Percentiles rank a stretch among this genome's conserved stretches.
phyloP scores from a whole-genome alignment of 2,888 invertebrate genomes.

The Caenorhabditis wallacei region DNA sequence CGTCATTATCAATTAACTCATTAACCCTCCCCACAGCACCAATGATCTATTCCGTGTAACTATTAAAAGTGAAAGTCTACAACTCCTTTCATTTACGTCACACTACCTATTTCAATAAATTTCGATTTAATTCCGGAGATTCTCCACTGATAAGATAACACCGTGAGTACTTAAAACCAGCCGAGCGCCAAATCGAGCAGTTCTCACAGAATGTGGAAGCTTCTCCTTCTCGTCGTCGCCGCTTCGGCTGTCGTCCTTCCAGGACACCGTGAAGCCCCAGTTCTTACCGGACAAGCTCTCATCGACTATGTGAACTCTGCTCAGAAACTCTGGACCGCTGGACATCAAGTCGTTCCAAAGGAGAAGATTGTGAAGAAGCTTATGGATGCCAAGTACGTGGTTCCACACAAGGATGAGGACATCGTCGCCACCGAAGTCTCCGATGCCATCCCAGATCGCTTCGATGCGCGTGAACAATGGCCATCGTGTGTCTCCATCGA shows the following conservation, averaged over 20 bases:
- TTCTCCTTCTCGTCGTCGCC: constrained; percentile 32
- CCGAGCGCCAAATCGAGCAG: too few species aligned
- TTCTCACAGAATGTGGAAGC: constrained; percentile 14
- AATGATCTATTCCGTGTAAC: constrained; percentile 30
- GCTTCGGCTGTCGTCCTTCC: constrained; percentile 48
- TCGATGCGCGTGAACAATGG: constrained; percentile 68
- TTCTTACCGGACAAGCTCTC: constrained; percentile 63
- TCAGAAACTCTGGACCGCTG: constrained; percentile 68
- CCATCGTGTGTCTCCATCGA: constrained; percentile 62
- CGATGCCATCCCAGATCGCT: constrained; percentile 57
- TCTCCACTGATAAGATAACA: constrained; percentile 20
- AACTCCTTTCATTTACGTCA: constrained; percentile 9
- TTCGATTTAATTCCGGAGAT: constrained; percentile 12
- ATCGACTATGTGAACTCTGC: constrained; percentile 69
- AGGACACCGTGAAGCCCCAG: constrained; percentile 19
- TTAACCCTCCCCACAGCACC: neutral
- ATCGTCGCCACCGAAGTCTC: constrained; percentile 31
- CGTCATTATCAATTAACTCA: neutral
- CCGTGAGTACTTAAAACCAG: too few species aligned
- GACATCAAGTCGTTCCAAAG: constrained; percentile 50
- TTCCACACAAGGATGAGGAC: constrained; percentile 59
- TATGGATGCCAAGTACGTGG: constrained; percentile 62
- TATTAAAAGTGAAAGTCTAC: constrained; percentile 25
- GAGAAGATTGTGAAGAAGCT: constrained; percentile 62
- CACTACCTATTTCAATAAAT: neutral